These are phyloP conservation scores for Aurelia sp. DNA, from an alignment of 30 jellyfish, hydroid and myxozoan species.

Conservation along the genomic window DNA sequence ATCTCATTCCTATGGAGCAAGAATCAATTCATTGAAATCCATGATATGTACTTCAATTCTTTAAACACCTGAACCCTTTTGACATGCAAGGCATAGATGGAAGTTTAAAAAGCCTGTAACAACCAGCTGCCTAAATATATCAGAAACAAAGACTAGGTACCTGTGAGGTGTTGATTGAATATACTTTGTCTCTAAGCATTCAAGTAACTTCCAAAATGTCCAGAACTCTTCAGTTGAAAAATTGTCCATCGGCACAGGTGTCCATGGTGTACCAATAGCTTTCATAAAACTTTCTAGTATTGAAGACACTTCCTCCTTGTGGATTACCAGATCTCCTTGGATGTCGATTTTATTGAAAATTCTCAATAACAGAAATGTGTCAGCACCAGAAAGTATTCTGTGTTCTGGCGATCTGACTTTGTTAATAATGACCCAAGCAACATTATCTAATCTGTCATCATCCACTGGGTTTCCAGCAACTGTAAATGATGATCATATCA, in stretches of 20 bases:
- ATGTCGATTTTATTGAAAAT: constrained; percentile 86
- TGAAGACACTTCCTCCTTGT: constrained; percentile 80
- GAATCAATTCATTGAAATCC: too few relatives aligned
- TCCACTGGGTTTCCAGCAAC: constrained; percentile 59
- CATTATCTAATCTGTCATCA: constrained; percentile 58
- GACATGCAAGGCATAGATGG: too few relatives aligned
- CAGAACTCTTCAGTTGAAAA: constrained; percentile 50
- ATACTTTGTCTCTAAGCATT: constrained; percentile 86
- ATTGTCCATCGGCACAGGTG: constrained; percentile 82
- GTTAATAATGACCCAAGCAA: constrained; percentile 86
- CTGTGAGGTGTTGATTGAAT: constrained; percentile 67
- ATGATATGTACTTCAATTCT: too few relatives aligned
- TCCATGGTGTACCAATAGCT: constrained; percentile 97
- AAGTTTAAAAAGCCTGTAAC: too few relatives aligned
- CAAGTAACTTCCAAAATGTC: constrained; percentile 89
- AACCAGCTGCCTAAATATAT: too few relatives aligned
- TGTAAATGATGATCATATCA: not conserved
- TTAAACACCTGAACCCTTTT: too few relatives aligned
- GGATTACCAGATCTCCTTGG: constrained; percentile 63
- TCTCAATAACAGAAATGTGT: constrained; percentile 74
- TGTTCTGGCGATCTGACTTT: constrained; percentile 54
- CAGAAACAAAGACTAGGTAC: constrained; percentile 11
- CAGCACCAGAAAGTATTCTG: constrained; percentile 63
- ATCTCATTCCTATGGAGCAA: too few relatives aligned
- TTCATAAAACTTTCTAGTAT: constrained; percentile 70